Base-by-base conservation (phyloP, 2,113 vertebrate genomes). In the Mionectes macconnelli region DNA sequence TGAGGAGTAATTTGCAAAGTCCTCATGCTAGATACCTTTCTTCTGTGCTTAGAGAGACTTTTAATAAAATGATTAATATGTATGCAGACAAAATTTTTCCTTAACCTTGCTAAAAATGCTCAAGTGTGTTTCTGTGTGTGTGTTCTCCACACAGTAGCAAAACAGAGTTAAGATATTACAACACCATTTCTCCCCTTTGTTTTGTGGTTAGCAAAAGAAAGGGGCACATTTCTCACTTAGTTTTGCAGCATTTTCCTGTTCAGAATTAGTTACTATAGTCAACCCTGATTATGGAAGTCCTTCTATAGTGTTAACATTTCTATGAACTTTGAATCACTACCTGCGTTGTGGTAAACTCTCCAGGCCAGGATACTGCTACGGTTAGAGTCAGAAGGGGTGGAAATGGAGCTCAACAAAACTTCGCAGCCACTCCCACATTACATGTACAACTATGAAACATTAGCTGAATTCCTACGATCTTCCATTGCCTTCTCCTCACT, bases 121-220 rank as follows among this genome's bases (percentile, higher is more conserved):
- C 0, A 62, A 62, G 0, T 25, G 1, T 10, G 5, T 19, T 5
- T n/a, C 5, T 47, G 17, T 25, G 8, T 9, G 1, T 10, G 4
- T 42, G 49, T 66, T 55, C 4, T 20, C 24, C 39, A 21, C 5
- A 17, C 8, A 3, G 6, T 35, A 33, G 4, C n/a, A 50, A 70
- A 72, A 53, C 2, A 25, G 3, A 9, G 9, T 27, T 35, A 59
- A 42, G 74, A 79, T 88, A 50, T 55, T 45, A 44, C 24, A 67
- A 12, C 12, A 68, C 3, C 60, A n/a, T 67, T 83, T 73, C 44
- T 8, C 10, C 5, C 8, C 21, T 1, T 31, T 82, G 2, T 45
- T 85, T 76, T 82, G 9, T 33, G 33, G 8, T 22, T 56, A 37
- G 18, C 8, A 67, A 83, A 60, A 28, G 33, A 75, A 87, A 79